These are phyloP conservation scores for Hyperoodon ampullatus DNA, from an alignment of 2,113 vertebrate genomes.

Conservation along the genomic window DNA sequence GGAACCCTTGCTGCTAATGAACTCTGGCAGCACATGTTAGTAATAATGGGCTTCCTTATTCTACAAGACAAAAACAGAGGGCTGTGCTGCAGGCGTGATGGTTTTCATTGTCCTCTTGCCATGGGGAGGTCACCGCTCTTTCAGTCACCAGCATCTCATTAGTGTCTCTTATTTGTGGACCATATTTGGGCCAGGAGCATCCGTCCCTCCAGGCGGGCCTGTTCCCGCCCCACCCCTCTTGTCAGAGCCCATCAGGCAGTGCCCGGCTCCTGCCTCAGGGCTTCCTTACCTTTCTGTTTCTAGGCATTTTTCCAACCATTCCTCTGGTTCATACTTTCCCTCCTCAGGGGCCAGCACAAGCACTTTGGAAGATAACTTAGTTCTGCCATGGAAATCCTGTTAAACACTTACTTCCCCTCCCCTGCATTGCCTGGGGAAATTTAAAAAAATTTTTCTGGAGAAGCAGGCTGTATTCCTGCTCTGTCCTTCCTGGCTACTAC, in stretches of 20 bases:
- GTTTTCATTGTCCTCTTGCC: conserved; percentile 61
- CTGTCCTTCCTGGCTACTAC: background rate
- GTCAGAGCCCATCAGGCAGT: background rate
- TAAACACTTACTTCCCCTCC: background rate
- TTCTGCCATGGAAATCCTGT: background rate
- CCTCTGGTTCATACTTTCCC: background rate
- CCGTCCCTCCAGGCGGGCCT: background rate
- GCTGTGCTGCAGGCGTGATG: conserved; percentile 38
- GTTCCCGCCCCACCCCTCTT: fast-evolving
- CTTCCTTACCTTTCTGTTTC: background rate
- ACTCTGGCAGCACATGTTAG: conserved; percentile 84
- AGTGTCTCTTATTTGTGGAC: background rate
- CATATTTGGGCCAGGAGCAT: background rate
- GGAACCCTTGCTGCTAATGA: conserved; percentile 82
- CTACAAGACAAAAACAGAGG: conserved; percentile 85
- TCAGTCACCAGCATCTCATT: background rate
- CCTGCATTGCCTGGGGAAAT: background rate
- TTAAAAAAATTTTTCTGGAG: background rate
- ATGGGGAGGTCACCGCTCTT: background rate
- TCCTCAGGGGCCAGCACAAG: background rate
- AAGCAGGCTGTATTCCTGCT: background rate
- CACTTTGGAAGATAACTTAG: conserved; percentile 24
- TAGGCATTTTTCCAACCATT: background rate
- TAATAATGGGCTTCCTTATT: conserved; percentile 87
- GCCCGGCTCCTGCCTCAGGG: background rate